Evolutionary conservation across 1,140 invertebrate species (phyloP), one percentile per base, ranked within the genome.

Genomic region (Sycobia sp.): DNA sequence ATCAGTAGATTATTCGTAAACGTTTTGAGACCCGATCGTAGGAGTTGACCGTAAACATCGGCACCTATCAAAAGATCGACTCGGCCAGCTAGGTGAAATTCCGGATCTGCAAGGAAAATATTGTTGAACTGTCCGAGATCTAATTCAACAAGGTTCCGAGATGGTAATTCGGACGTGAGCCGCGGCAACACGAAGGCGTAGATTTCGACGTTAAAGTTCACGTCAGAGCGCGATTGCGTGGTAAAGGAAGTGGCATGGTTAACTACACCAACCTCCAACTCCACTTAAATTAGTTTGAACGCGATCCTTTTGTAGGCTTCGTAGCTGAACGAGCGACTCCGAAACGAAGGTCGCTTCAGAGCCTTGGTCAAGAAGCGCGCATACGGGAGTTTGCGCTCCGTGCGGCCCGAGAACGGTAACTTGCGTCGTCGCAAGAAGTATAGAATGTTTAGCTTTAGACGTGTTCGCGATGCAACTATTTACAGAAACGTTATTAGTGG

Each of bases 51-150:
- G 20, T 63, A 64, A 69, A 57, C n/a, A n/a, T n/a, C n/a, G n/a
- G n/a, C n/a, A n/a, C n/a, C n/a, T n/a, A n/a, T n/a, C n/a, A n/a
- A n/a, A 0, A 69, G 9, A 34, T 67, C 65, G 8, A 69, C 43
- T 16, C 27, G 13, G 18, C 43, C 46, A 1, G 47, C 23, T 10
- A 4, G 4, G n/a, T 32, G 20, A 29, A 65, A 69, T 1, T 59
- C 18, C 9, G 68, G 62, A 34, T 67, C 68, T 1, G 68, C 65
- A 3, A 69, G 47, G 7, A 8, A 5, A 10, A 64, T n/a, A n/a
- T n/a, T n/a, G n/a, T n/a, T n/a, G n/a, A n/a, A n/a, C n/a, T n/a
- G n/a, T n/a, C n/a, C n/a, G n/a, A n/a, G n/a, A n/a, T n/a, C n/a
- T n/a, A n/a, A n/a, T n/a, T n/a, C n/a, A n/a, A n/a, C n/a, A n/a